Percentiles rank a stretch among this genome's conserved stretches.
phyloP scores from a whole-genome alignment of 2,113 vertebrate genomes.

The Setophaga coronata region DNA sequence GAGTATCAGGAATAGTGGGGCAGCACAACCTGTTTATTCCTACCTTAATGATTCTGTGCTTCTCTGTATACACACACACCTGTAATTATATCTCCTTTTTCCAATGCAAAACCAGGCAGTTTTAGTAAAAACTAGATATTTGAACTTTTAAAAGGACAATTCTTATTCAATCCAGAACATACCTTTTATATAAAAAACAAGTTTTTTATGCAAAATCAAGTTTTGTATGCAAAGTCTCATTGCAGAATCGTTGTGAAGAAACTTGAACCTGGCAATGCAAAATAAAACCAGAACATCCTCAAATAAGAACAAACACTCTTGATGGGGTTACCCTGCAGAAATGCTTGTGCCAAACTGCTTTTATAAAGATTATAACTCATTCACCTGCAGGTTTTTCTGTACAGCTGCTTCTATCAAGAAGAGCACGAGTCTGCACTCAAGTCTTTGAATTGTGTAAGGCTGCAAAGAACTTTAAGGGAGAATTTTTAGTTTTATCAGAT shows the following conservation, averaged over 20 bases:
- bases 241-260: background rate
- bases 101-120: background rate
- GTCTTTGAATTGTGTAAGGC: rapidly evolving
- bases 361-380: background rate
- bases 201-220: background rate
- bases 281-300: background rate
- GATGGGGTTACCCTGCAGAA: background rate
- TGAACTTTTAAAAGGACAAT: background rate
- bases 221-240: background rate
- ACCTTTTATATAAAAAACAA: too few species aligned
- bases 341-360: background rate
- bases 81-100: background rate
- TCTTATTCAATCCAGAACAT: background rate
- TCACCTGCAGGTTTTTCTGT: background rate
- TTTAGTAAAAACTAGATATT: background rate
- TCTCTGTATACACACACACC: background rate
- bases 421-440: background rate
- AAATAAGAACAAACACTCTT: background rate
- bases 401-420: background rate
- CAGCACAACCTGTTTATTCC: background rate
- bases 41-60: background rate
- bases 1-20: too few species aligned
- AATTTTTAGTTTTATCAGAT: background rate
- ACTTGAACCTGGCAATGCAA: background rate
- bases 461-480: background rate